phyloP scores from a whole-genome alignment of 92 coral and sea anemone species.

The Nematostella vectensis region DNA sequence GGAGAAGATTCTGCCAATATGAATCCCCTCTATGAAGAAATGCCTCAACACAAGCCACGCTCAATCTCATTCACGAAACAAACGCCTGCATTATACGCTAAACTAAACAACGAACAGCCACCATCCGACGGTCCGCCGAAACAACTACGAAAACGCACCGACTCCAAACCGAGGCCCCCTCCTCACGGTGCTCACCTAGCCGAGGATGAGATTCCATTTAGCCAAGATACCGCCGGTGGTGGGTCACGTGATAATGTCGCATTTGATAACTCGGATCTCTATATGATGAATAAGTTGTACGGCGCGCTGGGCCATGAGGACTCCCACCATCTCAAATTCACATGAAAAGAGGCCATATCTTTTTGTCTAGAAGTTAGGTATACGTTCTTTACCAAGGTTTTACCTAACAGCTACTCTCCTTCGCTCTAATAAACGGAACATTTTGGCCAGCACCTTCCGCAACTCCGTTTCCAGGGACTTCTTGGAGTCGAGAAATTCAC shows the following conservation, averaged over 20 bases:
- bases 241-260: background rate
- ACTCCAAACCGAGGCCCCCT: slow-evolving; percentile 10
- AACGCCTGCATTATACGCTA: slow-evolving; percentile 26
- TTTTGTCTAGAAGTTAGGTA: too few relatives aligned
- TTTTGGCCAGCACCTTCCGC: too few relatives aligned
- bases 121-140: slow-evolving; percentile 2
- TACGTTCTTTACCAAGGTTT: too few relatives aligned
- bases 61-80: slow-evolving; percentile 7
- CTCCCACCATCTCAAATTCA: background rate
- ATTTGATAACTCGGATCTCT: slow-evolving; percentile 1
- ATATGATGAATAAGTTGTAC: slow-evolving; percentile 5
- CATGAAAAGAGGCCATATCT: too few relatives aligned
- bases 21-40: slow-evolving; percentile 42
- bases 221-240: slow-evolving; percentile 1
- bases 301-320: background rate
- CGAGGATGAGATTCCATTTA: slow-evolving; percentile 7
- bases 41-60: slow-evolving; percentile 11
- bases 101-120: slow-evolving; percentile 15
- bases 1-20: slow-evolving; percentile 9
- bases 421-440: too few relatives aligned
- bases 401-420: too few relatives aligned
- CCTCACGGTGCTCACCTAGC: background rate
- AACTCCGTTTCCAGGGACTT: too few relatives aligned
- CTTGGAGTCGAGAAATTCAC: too few relatives aligned
- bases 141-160: slow-evolving; percentile 23